Percentiles rank a stretch among this genome's conserved stretches.
These are phyloP conservation scores for Rafetus swinhoei DNA, from an alignment of 2,113 vertebrate species.

Conservation along the genomic window DNA sequence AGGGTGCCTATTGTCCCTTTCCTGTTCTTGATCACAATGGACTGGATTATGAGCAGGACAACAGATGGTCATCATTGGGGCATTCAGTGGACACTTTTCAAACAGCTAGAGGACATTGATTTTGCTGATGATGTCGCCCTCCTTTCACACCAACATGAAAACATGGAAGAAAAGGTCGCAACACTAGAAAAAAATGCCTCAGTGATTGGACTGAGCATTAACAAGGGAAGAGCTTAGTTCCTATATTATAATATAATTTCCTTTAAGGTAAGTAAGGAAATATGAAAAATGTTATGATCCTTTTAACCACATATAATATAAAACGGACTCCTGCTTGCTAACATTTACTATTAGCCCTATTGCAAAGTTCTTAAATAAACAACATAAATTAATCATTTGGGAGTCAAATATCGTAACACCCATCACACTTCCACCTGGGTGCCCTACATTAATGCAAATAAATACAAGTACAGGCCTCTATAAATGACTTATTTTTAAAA, in stretches of 20 bases:
- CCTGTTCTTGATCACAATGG: no score
- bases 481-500: constrained; percentile 20
- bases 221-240: no score
- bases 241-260: neutral
- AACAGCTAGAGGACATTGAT: no score
- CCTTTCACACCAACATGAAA: no score
- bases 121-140: no score
- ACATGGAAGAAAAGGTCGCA: no score
- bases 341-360: constrained; percentile 8
- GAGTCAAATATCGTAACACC: rapidly evolving
- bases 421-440: constrained; percentile 15
- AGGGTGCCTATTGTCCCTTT: no score
- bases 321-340: constrained; percentile 11
- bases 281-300: rapidly evolving
- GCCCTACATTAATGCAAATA: neutral
- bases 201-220: no score
- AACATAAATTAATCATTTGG: neutral
- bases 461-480: constrained; percentile 8
- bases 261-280: neutral
- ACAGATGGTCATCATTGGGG: no score
- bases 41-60: no score
- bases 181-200: no score
- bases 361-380: neutral
- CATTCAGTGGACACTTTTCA: no score
- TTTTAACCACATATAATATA: neutral